These are phyloP conservation scores for Peribatodes rhomboidaria DNA, from an alignment of 2,888 invertebrate species.

Conservation along the genomic window DNA sequence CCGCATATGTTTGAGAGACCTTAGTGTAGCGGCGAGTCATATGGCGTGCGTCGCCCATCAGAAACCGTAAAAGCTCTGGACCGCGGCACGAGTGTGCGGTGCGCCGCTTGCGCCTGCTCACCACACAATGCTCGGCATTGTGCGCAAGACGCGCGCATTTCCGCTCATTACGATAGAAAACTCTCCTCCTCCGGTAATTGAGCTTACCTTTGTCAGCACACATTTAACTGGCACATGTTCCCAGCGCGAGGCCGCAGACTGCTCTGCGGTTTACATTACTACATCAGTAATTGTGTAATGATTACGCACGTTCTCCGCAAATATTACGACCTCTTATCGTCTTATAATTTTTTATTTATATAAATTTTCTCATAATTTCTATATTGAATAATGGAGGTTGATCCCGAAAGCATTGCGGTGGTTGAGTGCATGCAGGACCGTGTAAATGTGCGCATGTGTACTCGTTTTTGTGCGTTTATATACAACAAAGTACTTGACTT, in stretches of 20 bases:
- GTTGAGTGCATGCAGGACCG: background rate
- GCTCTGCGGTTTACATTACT: constrained; percentile 81
- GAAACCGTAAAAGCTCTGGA: constrained; percentile 81
- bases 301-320: constrained; percentile 59
- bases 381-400: constrained; percentile 2
- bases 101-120: constrained; percentile 47
- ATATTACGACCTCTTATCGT: constrained; percentile 61
- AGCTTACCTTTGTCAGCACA: constrained; percentile 64
- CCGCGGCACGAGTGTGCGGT: constrained; percentile 45
- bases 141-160: constrained; percentile 55
- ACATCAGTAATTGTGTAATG: constrained; percentile 67
- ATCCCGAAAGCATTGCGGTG: constrained; percentile 19
- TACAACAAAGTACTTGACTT: constrained; percentile 62
- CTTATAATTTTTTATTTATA: constrained; percentile 41
- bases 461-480: constrained; percentile 15
- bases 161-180: constrained; percentile 67
- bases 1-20: constrained; percentile 26
- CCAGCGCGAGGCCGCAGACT: constrained; percentile 69
- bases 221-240: constrained; percentile 64
- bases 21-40: constrained; percentile 69
- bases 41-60: constrained; percentile 72
- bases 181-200: constrained; percentile 68
- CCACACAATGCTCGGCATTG: constrained; percentile 60
- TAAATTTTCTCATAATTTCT: constrained; percentile 23
- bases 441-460: constrained; percentile 2